These are phyloP conservation scores for Nanorana parkeri DNA, from an alignment of 2,113 vertebrate species.

Conservation along the genomic window DNA sequence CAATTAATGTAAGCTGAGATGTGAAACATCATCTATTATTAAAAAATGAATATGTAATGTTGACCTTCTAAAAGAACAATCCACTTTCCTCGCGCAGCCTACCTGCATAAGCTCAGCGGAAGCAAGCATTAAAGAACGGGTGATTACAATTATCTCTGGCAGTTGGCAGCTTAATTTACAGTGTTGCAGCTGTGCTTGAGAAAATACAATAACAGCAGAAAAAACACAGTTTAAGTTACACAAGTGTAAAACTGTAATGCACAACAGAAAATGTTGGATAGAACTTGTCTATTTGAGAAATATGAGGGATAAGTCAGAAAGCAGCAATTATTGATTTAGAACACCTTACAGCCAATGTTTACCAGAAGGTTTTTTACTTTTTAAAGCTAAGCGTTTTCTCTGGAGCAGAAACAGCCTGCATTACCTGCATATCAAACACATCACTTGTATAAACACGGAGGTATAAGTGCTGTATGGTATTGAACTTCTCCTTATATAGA, in stretches of 20 bases:
- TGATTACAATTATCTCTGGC: constrained; percentile 31
- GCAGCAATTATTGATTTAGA: constrained; percentile 27
- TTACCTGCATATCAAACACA: constrained; percentile 18
- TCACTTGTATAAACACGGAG: neutral
- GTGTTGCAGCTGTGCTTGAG: constrained; percentile 25
- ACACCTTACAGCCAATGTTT: neutral
- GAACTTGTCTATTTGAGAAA: neutral
- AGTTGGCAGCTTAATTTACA: constrained; percentile 33
- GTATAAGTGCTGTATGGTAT: neutral
- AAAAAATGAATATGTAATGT: constrained; percentile 55
- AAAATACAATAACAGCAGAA: constrained; percentile 21
- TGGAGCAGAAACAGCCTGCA: neutral
- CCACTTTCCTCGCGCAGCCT: constrained; percentile 24
- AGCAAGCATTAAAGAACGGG: constrained; percentile 4
- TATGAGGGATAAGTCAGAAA: neutral
- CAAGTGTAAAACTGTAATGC: constrained; percentile 4
- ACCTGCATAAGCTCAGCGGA: constrained; percentile 37
- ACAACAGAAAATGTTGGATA: neutral
- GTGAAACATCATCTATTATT: constrained; percentile 59
- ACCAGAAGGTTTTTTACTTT: neutral
- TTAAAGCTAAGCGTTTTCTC: constrained; percentile 24
- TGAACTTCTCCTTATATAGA: constrained; percentile 3
- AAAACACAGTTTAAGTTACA: constrained; percentile 13
- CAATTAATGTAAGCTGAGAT: constrained; percentile 58
- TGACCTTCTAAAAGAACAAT: constrained; percentile 54